A percentile compares a stretch with the other conserved stretches of the same genome.
phyloP scores from a whole-genome alignment of 1,140 invertebrate species.

The Dendrolimus kikuchii region DNA sequence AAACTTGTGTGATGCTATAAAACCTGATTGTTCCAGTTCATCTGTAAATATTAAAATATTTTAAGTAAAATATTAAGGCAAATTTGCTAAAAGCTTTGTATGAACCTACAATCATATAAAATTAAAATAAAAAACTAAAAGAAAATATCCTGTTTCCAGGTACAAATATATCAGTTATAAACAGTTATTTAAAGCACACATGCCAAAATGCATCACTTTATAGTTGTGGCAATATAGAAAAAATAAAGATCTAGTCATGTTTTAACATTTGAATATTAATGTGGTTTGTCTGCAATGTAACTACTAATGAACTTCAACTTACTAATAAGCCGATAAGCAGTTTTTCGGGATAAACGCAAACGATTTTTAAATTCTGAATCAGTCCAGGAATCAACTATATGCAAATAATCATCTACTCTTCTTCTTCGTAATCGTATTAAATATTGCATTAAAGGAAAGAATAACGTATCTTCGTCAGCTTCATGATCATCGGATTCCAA shows the following conservation, averaged over 20 bases:
- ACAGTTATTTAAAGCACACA: too few relatives aligned
- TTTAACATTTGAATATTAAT: too few relatives aligned
- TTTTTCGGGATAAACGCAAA: conserved; percentile 33
- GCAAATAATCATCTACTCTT: conserved; percentile 44
- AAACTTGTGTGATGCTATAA: conserved; percentile 47
- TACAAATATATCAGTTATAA: too few relatives aligned
- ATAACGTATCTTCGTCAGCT: conserved; percentile 34
- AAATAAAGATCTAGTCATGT: too few relatives aligned
- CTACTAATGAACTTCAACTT: conserved; percentile 4
- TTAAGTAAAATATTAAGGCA: conserved; percentile 1
- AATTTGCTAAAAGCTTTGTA: not conserved
- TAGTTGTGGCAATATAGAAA: too few relatives aligned
- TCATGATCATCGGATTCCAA: conserved; percentile 26
- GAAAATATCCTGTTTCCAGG: too few relatives aligned
- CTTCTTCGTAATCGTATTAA: conserved; percentile 34
- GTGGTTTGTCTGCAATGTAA: too few relatives aligned
- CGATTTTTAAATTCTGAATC: conserved; percentile 40
- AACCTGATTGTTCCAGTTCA: conserved; percentile 39
- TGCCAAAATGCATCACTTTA: too few relatives aligned
- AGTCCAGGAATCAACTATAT: conserved; percentile 44
- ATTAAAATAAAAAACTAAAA: too few relatives aligned
- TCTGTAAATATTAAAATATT: conserved; percentile 29
- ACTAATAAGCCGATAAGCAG: conserved; percentile 35
- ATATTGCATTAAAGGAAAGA: conserved; percentile 50
- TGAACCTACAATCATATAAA: too few relatives aligned